A percentile compares a stretch with the other conserved stretches of the same genome.
phyloP scores from a whole-genome alignment of 1,140 invertebrate species.

The Magallana angulata region DNA sequence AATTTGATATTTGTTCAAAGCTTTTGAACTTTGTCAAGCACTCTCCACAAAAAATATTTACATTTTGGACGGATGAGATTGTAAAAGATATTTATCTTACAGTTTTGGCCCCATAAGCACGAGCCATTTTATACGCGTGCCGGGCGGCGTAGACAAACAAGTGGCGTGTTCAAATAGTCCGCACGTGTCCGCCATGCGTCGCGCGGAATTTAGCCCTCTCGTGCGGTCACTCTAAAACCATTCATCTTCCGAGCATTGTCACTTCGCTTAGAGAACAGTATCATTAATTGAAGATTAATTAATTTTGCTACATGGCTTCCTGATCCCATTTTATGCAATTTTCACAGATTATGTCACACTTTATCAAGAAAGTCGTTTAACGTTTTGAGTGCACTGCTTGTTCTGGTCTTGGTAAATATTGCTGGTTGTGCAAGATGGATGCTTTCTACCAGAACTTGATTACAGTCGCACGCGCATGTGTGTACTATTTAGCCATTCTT shows the following conservation, averaged over 20 bases:
- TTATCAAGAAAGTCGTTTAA: slow-evolving; percentile 1
- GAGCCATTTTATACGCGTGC: slow-evolving; percentile 26
- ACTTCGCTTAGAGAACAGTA: not conserved
- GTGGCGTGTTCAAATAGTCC: not conserved
- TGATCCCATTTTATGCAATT: slow-evolving; percentile 34
- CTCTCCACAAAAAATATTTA: slow-evolving; percentile 29
- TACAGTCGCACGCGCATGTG: not conserved
- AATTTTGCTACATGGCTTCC: slow-evolving; percentile 15
- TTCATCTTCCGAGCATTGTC: slow-evolving; percentile 7
- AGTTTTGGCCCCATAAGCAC: slow-evolving; percentile 7
- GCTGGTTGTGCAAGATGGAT: not conserved
- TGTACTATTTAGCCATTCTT: too few species aligned
- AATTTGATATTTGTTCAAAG: slow-evolving; percentile 33
- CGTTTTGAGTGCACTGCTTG: not conserved
- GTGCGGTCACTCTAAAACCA: slow-evolving; percentile 6
- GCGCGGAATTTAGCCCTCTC: not conserved
- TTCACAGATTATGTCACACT: slow-evolving; percentile 15
- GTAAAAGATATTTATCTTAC: slow-evolving; percentile 22
- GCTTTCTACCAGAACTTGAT: not conserved
- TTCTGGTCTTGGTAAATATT: not conserved
- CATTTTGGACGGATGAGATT: slow-evolving; percentile 17
- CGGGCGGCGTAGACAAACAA: slow-evolving; percentile 14
- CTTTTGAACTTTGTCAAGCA: slow-evolving; percentile 34
- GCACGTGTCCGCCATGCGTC: slow-evolving; percentile 2
- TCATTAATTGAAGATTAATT: slow-evolving; percentile 32